These are phyloP conservation scores for Copidosoma aretas DNA, from an alignment of 2,888 invertebrate species.

Conservation along the genomic window DNA sequence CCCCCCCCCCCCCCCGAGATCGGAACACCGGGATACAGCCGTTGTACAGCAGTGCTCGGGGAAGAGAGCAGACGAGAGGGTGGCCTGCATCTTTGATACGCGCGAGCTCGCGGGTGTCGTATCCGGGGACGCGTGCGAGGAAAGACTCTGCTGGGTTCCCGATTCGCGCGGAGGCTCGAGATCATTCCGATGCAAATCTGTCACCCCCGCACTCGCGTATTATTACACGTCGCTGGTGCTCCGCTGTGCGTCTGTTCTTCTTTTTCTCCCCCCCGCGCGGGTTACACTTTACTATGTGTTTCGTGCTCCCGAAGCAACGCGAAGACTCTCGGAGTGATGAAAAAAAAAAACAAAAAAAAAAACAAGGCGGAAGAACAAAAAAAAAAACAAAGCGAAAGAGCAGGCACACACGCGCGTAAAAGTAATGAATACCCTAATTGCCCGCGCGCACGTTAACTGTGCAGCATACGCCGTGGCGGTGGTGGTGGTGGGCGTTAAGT, in stretches of 20 bases:
- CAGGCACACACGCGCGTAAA: too few relatives aligned
- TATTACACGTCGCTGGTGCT: not conserved
- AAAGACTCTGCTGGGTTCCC: not conserved
- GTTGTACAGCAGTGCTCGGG: too few relatives aligned
- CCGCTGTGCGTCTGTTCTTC: too few relatives aligned
- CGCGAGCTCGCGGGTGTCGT: slow-evolving; percentile 46
- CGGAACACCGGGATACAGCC: slow-evolving; percentile 16
- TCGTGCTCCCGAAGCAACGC: not conserved
- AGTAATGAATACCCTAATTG: too few relatives aligned
- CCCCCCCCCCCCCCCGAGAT: too few relatives aligned
- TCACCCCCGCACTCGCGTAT: not conserved
- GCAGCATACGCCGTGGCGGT: slow-evolving; percentile 2
- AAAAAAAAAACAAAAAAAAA: too few relatives aligned
- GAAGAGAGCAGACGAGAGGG: too few relatives aligned
- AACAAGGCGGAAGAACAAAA: too few relatives aligned
- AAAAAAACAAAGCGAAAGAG: too few relatives aligned
- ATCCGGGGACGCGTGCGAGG: slow-evolving; percentile 14
- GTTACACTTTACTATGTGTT: too few relatives aligned
- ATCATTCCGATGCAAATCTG: slow-evolving; percentile 22
- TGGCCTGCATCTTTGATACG: slow-evolving; percentile 53
- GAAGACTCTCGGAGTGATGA: too few relatives aligned
- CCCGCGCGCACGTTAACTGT: not conserved
- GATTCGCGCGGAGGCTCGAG: slow-evolving; percentile 23
- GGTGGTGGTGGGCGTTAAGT: not conserved
- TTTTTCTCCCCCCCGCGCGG: too few relatives aligned